Evolutionary conservation across 2,888 invertebrate species (phyloP), one percentile per base, ranked within the genome.

Genomic region (Melanotus villosus): DNA sequence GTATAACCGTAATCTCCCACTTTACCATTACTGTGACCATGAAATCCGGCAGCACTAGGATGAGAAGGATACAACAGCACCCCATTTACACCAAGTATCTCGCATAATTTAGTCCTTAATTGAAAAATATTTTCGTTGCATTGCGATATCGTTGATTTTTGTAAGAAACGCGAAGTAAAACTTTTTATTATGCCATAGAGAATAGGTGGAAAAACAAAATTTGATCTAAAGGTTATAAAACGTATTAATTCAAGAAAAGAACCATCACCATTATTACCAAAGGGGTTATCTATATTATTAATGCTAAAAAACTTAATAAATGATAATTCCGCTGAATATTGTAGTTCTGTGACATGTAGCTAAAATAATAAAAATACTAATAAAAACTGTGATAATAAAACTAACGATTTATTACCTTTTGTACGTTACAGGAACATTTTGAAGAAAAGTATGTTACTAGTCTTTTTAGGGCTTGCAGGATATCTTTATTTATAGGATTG

Each of bases 1-100:
- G 94, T 88, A 81, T 95, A 95, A 18, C 91, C 89, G 78, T 90
- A 90, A 85, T 95, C 93, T 57, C 92, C 86, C 50, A 93, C 86
- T 79, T 89, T 90, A 74, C 89, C 87, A 73, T 90, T 87, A 16
- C 91, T 88, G 73, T 92, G 89, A 77, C 90, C 88, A 81, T 93
- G 93, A 74, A 90, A 87, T 64, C 90, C 89, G 0, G 93, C 93
- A 52, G 90, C 86, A 16, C 86, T 84, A 0, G 91, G 90, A 81
- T 88, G 92, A 0, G 91, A 86, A 0, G 94, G 93, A 77, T 89
- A 90, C 5, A 94, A 84, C 38, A 93, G 82, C 0, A 94, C 89
- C 1, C 91, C 92, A 77, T 94, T 88, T 52, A 90, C 87, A 10
- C 90, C 88, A 56, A 94, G 82, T 12, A 90, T 81, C 73, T 88